Evolutionary conservation across 2,888 invertebrate species (phyloP).

Genomic region (Melanophora roralis): DNA sequence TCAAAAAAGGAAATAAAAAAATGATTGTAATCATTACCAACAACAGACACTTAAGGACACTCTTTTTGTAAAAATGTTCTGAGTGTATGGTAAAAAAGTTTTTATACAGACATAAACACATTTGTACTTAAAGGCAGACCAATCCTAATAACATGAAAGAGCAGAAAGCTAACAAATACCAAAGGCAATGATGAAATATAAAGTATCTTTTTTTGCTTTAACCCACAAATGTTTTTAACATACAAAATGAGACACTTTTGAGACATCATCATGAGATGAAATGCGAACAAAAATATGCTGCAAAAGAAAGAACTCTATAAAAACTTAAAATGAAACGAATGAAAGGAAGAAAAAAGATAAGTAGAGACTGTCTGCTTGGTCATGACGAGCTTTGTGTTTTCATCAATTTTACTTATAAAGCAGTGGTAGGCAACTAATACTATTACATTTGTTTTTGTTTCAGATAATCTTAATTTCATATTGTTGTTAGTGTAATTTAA

Average conservation of each 20-base stretch:
- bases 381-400: too few relatives aligned
- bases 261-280: slow-evolving; percentile 54
- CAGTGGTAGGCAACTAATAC: too few relatives aligned
- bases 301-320: not conserved
- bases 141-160: not conserved
- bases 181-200: slow-evolving; percentile 49
- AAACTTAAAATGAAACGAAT: not conserved
- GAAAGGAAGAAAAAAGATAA: not conserved
- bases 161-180: slow-evolving; percentile 30
- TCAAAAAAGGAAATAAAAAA: slow-evolving; percentile 24
- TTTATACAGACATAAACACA: slow-evolving; percentile 5
- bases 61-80: too few relatives aligned
- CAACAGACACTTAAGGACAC: not conserved
- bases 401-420: too few relatives aligned
- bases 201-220: slow-evolving; percentile 19
- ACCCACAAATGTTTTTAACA: slow-evolving; percentile 31
- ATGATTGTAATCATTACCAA: slow-evolving; percentile 51
- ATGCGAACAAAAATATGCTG: slow-evolving; percentile 53
- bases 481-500: too few relatives aligned
- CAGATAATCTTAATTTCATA: too few relatives aligned
- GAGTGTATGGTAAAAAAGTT: not conserved
- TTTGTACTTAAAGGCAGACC: not conserved
- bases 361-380: too few relatives aligned
- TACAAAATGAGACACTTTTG: slow-evolving; percentile 49
- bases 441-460: too few relatives aligned